These are phyloP conservation scores for Uloborus plumipes DNA, from an alignment of 2,888 invertebrate genomes.

Conservation along the genomic window DNA sequence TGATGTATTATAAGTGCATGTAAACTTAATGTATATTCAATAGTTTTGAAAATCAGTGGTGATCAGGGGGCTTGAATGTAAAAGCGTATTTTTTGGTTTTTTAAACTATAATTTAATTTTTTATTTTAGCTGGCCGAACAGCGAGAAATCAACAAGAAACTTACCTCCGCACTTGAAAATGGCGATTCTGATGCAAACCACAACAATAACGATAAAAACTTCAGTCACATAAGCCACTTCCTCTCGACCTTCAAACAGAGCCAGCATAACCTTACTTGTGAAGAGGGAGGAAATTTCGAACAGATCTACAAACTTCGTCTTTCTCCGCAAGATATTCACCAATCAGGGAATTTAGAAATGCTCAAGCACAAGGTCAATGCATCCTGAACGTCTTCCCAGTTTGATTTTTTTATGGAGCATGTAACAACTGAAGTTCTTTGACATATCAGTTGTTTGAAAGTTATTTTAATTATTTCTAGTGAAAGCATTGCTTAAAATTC, in stretches of 20 bases:
- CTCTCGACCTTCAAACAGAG: constrained; percentile 56
- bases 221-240: constrained; percentile 57
- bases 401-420: constrained; percentile 17
- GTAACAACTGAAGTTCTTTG: constrained; percentile 19
- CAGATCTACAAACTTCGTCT: constrained; percentile 55
- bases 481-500: constrained; percentile 22
- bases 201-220: constrained; percentile 56
- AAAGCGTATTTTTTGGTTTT: too few relatives aligned
- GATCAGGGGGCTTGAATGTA: too few relatives aligned
- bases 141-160: constrained; percentile 54
- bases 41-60: too few relatives aligned
- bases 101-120: too few relatives aligned
- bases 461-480: constrained; percentile 24
- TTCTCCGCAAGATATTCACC: constrained; percentile 36
- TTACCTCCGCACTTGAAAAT: constrained; percentile 40
- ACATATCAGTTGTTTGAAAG: constrained; percentile 46
- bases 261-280: constrained; percentile 37
- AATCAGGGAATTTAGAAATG: constrained; percentile 43
- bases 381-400: constrained; percentile 39
- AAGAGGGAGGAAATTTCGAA: constrained; percentile 58
- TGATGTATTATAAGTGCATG: too few relatives aligned
- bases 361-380: constrained; percentile 56
- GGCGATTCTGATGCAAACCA: constrained; percentile 59
- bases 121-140: constrained; percentile 53
- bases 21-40: too few relatives aligned